Evolutionary conservation across 2,888 invertebrate species (phyloP).

Genomic region (Lagria hirta): DNA sequence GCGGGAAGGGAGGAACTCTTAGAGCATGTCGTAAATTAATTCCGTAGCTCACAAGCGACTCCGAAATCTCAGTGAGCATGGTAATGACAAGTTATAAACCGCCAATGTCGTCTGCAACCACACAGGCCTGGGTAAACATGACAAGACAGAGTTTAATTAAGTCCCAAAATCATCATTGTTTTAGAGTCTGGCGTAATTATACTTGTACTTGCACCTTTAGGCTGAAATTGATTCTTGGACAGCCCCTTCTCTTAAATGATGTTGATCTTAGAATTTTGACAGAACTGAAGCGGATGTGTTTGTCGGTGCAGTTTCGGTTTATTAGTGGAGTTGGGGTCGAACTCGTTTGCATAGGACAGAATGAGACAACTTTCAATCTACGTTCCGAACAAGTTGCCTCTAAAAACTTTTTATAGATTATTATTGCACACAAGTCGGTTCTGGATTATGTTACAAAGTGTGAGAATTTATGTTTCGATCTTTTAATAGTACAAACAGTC

Average conservation of each 20-base stretch:
- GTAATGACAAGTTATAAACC: constrained; percentile 55
- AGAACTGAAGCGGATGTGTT: constrained; percentile 21
- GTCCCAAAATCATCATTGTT: constrained; percentile 53
- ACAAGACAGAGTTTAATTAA: constrained; percentile 55
- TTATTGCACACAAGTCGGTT: no score
- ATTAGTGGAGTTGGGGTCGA: constrained; percentile 5
- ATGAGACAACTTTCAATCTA: no score
- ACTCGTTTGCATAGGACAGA: constrained; percentile 14
- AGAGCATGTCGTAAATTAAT: constrained; percentile 46
- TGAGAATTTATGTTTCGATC: no score
- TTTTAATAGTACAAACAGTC: no score
- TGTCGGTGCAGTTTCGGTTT: constrained; percentile 15
- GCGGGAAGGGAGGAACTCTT: constrained; percentile 41
- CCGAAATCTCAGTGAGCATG: constrained; percentile 51
- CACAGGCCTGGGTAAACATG: constrained; percentile 52
- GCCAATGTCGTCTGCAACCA: constrained; percentile 48
- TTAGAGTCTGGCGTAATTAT: constrained; percentile 47
- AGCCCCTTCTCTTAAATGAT: constrained; percentile 6
- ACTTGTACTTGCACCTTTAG: constrained; percentile 42
- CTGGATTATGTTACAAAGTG: no score
- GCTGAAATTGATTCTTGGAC: constrained; percentile 21
- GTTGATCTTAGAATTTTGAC: constrained; percentile 22
- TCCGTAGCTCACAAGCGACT: constrained; percentile 40
- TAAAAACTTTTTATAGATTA: no score
- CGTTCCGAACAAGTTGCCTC: no score